Conservation (phyloP, 2,888 invertebrate genomes). For the Caradrina kadenii region DNA sequence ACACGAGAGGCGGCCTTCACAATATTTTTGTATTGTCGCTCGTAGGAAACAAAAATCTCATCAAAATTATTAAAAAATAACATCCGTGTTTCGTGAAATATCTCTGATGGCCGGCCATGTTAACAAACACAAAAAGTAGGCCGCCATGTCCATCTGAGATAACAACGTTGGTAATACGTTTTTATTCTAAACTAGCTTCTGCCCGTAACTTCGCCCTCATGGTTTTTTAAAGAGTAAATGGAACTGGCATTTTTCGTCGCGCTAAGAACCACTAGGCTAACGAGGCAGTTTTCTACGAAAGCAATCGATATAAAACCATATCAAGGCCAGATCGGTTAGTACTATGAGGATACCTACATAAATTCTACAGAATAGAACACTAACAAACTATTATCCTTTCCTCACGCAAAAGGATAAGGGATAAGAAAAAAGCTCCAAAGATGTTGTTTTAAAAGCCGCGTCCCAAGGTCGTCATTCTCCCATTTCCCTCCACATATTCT, state of each 20-base stretch:
- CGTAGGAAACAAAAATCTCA: not conserved
- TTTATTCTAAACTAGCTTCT: not conserved
- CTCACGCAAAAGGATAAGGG: slow-evolving; percentile 17
- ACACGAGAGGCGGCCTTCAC: too few relatives aligned
- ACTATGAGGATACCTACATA: too few relatives aligned
- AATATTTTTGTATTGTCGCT: not conserved
- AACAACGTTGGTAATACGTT: slow-evolving; percentile 28
- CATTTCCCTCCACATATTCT: slow-evolving; percentile 64
- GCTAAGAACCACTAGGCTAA: too few relatives aligned
- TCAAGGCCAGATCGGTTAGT: not conserved
- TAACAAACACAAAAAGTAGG: slow-evolving; percentile 32
- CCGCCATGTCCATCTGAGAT: slow-evolving; percentile 36
- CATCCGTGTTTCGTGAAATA: slow-evolving; percentile 18
- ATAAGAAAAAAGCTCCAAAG: slow-evolving; percentile 35
- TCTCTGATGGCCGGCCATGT: slow-evolving; percentile 2
- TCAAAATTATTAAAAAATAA: not conserved
- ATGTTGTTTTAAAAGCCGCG: slow-evolving; percentile 53
- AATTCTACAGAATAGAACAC: slow-evolving; percentile 4
- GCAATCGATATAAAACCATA: not conserved
- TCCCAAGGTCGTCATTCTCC: slow-evolving; percentile 56
- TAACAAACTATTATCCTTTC: slow-evolving; percentile 35
- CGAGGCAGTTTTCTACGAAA: too few relatives aligned
- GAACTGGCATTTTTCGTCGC: too few relatives aligned
- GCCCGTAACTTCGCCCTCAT: too few relatives aligned
- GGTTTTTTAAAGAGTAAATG: too few relatives aligned